A percentile compares a stretch with the other conserved stretches of the same genome.
Conservation (phyloP, 2,797 vertebrate genomes). For the Macropodus opercularis region DNA sequence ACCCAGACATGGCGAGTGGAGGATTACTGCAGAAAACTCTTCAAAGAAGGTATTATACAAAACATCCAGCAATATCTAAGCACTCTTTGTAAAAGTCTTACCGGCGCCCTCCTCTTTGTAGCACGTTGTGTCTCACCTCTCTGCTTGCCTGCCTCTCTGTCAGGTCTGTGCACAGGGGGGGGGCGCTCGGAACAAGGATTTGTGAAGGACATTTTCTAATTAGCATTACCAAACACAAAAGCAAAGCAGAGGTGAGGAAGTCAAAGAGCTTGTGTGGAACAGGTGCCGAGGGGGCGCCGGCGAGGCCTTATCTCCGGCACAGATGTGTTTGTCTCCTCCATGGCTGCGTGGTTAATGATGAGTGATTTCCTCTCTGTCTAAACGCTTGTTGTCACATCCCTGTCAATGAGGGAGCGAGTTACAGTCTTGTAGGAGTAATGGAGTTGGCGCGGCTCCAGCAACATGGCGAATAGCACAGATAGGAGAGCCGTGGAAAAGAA, state of each 20-base stretch:
- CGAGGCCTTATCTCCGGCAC: constrained; percentile 53
- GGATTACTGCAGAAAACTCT: constrained; percentile 70
- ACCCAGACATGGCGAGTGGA: constrained; percentile 56
- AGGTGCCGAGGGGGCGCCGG: constrained; percentile 40
- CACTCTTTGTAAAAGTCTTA: constrained; percentile 77
- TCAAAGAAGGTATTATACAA: constrained; percentile 74
- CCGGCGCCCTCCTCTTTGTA: constrained; percentile 63
- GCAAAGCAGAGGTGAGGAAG: constrained; percentile 62
- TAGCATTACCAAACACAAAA: constrained; percentile 71
- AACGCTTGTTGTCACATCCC: constrained; percentile 73
- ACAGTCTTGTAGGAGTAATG: constrained; percentile 68
- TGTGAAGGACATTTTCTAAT: constrained; percentile 68
- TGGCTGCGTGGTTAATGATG: constrained; percentile 74
- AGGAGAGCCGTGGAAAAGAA: constrained; percentile 30
- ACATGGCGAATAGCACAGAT: constrained; percentile 32
- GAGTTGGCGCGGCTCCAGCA: constrained; percentile 61
- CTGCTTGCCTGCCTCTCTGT: constrained; percentile 44
- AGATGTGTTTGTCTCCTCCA: constrained; percentile 68
- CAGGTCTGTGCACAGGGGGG: constrained; percentile 43
- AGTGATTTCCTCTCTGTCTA: constrained; percentile 77
- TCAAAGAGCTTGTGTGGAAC: constrained; percentile 51
- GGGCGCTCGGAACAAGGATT: constrained; percentile 59
- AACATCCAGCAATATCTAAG: constrained; percentile 72
- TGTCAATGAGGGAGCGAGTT: constrained; percentile 66
- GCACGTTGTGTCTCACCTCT: constrained; percentile 62